A percentile compares a stretch with the other conserved stretches of the same genome.
Conservation (phyloP, 92 coral and sea anemone species). For the Zoanthus sociatus region DNA sequence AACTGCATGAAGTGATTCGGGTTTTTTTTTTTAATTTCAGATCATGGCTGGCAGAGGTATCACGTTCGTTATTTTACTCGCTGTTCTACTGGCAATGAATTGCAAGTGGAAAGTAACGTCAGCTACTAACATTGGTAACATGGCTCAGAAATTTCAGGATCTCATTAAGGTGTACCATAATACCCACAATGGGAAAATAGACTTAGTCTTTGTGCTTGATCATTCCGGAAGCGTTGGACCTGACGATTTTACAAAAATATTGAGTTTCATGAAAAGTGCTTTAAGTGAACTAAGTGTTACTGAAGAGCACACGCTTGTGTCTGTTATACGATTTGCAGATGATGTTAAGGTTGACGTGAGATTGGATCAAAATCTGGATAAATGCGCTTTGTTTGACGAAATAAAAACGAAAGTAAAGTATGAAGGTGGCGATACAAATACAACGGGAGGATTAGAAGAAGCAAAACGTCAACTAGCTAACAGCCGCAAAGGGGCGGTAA, state of each 20-base stretch:
- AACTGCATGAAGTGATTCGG: no score
- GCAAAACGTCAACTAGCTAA: not conserved
- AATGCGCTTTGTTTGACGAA: not conserved
- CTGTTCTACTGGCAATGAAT: not conserved
- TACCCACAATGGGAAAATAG: not conserved
- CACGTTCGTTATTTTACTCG: not conserved
- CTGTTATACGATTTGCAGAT: conserved; percentile 7
- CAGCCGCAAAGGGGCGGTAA: not conserved
- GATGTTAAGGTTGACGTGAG: not conserved
- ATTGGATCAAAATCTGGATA: not conserved
- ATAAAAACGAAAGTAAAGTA: not conserved
- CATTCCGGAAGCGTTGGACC: not conserved
- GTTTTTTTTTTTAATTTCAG: not conserved
- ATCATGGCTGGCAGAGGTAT: not conserved
- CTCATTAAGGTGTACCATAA: not conserved
- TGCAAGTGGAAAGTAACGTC: not conserved
- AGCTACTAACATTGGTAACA: not conserved
- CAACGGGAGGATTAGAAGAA: not conserved
- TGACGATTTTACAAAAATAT: not conserved
- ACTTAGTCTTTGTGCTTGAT: conserved; percentile 25
- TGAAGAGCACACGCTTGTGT: not conserved
- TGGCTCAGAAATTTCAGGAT: not conserved
- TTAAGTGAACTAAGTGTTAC: conserved; percentile 12
- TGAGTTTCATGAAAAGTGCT: not conserved
- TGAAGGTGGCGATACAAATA: not conserved